Base-by-base conservation (phyloP, 1,140 invertebrate genomes). In the Lepidotrigona ventralis region DNA sequence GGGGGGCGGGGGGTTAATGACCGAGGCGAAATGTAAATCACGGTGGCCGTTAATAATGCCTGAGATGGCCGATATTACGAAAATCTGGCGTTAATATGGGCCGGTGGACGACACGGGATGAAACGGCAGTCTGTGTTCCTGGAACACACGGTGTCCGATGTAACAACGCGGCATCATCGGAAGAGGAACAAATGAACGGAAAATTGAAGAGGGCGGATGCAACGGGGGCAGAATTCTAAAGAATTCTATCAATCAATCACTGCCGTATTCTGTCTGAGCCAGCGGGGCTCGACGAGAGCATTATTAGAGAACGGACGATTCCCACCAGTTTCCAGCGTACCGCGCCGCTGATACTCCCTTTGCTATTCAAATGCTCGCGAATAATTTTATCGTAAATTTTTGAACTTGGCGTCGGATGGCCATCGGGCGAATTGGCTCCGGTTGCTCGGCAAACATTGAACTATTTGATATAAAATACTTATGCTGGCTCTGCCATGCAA, bases 341-440 rank as follows among this genome's bases (percentile, higher is more conserved):
- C 11, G 19, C 5, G 5, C n/a, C 23, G 29, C 14, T 74, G 78
- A 79, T 73, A 81, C 73, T 81, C 86, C 78, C 72, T 81, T 89
- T 82, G 70, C 73, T 87, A 90, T 91, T 86, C 81, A 85, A 89
- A 89, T 73, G 79, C 76, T 71, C 82, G 81, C 21, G 90, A 90
- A 92, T 92, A 92, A 92, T 91, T 90, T 91, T 88, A 88, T 80
- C 85, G 90, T 92, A 91, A 91, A 92, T 87, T 86, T 60, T 88
- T 70, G 69, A 88, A 91, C 83, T 90, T 91, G 90, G 89, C 88
- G 88, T 87, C 80, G 83, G 79, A 82, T 74, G 82, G 85, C 87
- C 86, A 91, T 90, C 89, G 83, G 86, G 82, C 89, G 83, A 90
- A 92, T 90, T 91, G 90, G 90, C 89, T 91, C 87, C 84, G 90